Base-by-base conservation (phyloP, 2,113 vertebrate species). In the Bambusicola thoracicus region DNA sequence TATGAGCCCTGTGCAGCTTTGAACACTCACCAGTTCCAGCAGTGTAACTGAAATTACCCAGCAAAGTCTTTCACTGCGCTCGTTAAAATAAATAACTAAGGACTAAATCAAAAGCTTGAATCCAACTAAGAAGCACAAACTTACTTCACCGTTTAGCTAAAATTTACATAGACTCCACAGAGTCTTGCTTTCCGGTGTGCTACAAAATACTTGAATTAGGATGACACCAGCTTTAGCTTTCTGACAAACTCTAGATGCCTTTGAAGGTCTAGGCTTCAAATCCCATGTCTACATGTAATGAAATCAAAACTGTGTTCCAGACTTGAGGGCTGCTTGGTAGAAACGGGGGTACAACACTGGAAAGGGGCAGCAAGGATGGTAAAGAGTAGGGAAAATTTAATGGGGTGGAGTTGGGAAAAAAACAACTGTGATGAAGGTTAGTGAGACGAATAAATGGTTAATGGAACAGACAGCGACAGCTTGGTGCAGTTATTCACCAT, bases 1-100 rank as follows among this genome's bases (percentile, higher is more conserved):
- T 75, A 78, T 83, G 41, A 63, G 25, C 70, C 76, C 13, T 86
- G n/a, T 40, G 49, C 44, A 85, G 81, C 67, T 91, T 89, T 89
- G 59, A 92, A 87, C 19, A 41, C 0, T 0, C 2, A 55, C 30
- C 74, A 81, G 30, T 87, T 84, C n/a, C 19, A 5, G 36, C 78
- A 82, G 49, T 11, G 32, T 41, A 92, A 88, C 46, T 18, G 24
- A 56, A 59, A 70, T 56, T 38, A 55, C 32, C 48, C 53, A 32
- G 44, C 17, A 24, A 87, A 69, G 40, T 27, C 36, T 65, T 82
- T 72, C 43, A 73, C 77, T 44, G 83, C 38, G 8, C 5, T 75
- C 8, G 51, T 78, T 86, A 13, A 1, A 81, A 46, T 6, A 85
- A 43, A 85, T 62, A 14, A 8, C 92, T 73, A 83, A 76, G 32